Percentiles rank a stretch among this genome's conserved stretches.
Evolutionary conservation across 2,113 vertebrate species (phyloP).

Genomic region (Perca flavescens): DNA sequence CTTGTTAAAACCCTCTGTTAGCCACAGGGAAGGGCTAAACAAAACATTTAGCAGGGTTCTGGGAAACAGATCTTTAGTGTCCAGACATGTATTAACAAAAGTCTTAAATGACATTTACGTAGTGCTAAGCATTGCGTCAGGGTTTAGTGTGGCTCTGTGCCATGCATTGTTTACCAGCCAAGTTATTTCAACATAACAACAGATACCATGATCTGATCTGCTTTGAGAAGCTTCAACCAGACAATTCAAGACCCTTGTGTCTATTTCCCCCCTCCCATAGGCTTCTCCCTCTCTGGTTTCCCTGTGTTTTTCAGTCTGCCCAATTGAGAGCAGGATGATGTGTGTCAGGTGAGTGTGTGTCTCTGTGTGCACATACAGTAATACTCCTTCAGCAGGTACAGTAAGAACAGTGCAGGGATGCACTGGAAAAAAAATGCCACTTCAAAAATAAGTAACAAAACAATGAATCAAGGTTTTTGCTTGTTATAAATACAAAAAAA

Average conservation of each 20-base stretch:
- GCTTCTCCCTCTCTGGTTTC: not conserved
- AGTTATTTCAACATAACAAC: conserved; percentile 43
- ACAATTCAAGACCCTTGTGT: not conserved
- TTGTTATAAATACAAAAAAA: too few relatives aligned
- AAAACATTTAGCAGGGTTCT: not conserved
- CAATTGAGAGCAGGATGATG: conserved; percentile 28
- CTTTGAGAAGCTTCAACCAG: conserved; percentile 25
- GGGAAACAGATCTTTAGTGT: not conserved
- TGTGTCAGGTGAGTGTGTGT: conserved; percentile 27
- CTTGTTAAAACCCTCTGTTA: not conserved
- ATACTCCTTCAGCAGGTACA: conserved; percentile 44
- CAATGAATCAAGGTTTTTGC: too few relatives aligned
- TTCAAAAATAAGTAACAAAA: too few relatives aligned
- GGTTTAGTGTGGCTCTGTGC: conserved; percentile 8
- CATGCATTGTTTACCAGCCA: conserved; percentile 39
- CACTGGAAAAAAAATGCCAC: not conserved
- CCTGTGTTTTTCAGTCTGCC: not conserved
- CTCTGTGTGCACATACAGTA: conserved; percentile 12
- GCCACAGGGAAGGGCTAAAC: not conserved
- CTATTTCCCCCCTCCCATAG: not conserved
- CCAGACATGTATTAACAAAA: conserved; percentile 8
- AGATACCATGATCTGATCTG: conserved; percentile 38
- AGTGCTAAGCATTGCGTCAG: not conserved
- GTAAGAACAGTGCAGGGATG: conserved; percentile 46
- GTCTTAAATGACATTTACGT: not conserved